Base-by-base conservation (phyloP, 1,140 invertebrate species). In the Ladona fulva region DNA sequence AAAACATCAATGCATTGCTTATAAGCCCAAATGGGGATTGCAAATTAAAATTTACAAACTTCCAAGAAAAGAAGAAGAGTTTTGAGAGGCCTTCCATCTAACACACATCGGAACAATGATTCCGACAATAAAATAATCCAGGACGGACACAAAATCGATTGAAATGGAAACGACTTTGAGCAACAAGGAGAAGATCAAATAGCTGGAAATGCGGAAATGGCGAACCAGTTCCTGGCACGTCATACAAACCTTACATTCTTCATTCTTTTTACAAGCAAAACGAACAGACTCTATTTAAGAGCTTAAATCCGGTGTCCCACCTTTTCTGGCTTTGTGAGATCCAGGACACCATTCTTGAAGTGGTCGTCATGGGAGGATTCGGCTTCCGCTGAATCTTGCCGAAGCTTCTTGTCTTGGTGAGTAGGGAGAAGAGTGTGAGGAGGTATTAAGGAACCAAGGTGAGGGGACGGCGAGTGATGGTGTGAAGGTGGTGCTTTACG, bases 261-360 rank as follows among this genome's bases (percentile, higher is more conserved):
- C 52, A 6, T 66, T 22, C 52, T 66, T 66, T 66, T 66, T 66
- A 66, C n/a, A 22, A 66, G n/a, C 16, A 66, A 66, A 66, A 66
- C 14, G n/a, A 66, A 66, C 14, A 66, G 52, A 22, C 52, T 66
- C n/a, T 3, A 66, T 66, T 19, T 19, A 66, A 66, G 52, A 6
- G 52, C 52, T 66, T 22, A 66, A 66, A 66, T 66, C 52, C 52
- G 3, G 74, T 74, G 25, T 74, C 76, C 25, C 59, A 86, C 85
- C 81, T 85, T 86, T 81, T 86, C 85, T 22, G 83, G 42, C 80
- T 85, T 86, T 24, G 80, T 83, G 74, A 83, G 78, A 59, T 85
- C 83, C 8, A 84, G 77, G 52, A 66, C 52, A 22, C 52, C 52
- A 66, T 66, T 66, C 52, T 66, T 66, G 42, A 76, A 42, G 42